Percentiles rank a stretch among this genome's conserved stretches.
Evolutionary conservation across 1,140 invertebrate species (phyloP).

Genomic region (Oscheius sp.): DNA sequence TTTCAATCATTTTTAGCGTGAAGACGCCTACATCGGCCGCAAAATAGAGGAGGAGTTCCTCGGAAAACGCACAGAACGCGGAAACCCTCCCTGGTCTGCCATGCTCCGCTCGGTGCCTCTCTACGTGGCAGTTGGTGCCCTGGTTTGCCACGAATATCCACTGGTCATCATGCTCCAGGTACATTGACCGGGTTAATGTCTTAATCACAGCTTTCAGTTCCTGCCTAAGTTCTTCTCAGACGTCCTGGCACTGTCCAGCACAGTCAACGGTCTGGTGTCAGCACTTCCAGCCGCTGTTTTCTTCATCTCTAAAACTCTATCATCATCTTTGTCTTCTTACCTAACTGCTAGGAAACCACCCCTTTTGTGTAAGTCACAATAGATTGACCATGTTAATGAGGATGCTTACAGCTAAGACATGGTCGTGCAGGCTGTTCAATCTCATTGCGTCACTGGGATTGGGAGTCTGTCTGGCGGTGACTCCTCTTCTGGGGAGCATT

Average conservation of each 20-base stretch:
- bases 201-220: conserved; percentile 47
- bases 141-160: conserved; percentile 59
- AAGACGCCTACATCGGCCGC: conserved; percentile 24
- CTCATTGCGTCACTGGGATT: conserved; percentile 56
- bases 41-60: conserved; percentile 58
- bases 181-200: too few species aligned
- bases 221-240: conserved; percentile 43
- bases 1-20: conserved; percentile 19
- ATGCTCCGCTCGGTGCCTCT: conserved; percentile 46
- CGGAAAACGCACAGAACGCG: conserved; percentile 51
- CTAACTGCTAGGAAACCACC: conserved; percentile 48
- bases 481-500: conserved; percentile 46
- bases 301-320: conserved; percentile 38
- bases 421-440: conserved; percentile 55
- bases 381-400: not conserved
- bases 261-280: conserved; percentile 33
- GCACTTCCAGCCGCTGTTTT: conserved; percentile 41
- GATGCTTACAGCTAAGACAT: conserved; percentile 38
- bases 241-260: conserved; percentile 31
- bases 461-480: conserved; percentile 49
- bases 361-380: not conserved
- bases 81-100: conserved; percentile 49
- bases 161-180: conserved; percentile 60
- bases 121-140: conserved; percentile 53
- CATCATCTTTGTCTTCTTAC: conserved; percentile 50